A percentile compares a stretch with the other conserved stretches of the same genome.
phyloP scores from a whole-genome alignment of 2,888 invertebrate species.

The Mimas tiliae region DNA sequence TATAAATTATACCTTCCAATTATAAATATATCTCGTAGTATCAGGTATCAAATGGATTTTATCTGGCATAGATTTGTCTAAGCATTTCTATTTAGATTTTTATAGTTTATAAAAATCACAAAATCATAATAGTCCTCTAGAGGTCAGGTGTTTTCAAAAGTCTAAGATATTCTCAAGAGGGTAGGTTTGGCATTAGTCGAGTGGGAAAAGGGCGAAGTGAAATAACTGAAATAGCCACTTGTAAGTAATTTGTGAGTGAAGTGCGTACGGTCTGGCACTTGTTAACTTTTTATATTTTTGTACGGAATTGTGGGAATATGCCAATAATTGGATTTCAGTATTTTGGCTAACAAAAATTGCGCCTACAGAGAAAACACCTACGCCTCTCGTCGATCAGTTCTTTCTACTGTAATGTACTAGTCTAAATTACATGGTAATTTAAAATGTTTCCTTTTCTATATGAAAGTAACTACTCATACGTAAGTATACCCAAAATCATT shows the following conservation, averaged over 20 bases:
- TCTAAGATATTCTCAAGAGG: conserved; percentile 23
- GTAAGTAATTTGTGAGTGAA: conserved; percentile 39
- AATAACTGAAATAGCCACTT: conserved; percentile 40
- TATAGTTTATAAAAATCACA: background rate
- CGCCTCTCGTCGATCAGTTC: background rate
- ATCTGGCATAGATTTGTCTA: background rate
- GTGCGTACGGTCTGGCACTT: conserved; percentile 20
- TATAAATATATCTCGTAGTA: background rate
- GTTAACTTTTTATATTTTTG: conserved; percentile 12
- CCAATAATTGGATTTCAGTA: background rate
- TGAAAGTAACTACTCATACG: too few species aligned
- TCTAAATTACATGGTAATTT: too few species aligned
- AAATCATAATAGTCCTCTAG: background rate
- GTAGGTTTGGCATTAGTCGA: conserved; percentile 27
- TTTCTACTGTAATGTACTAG: too few species aligned
- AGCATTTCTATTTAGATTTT: background rate
- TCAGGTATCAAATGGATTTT: background rate
- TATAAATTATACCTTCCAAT: background rate
- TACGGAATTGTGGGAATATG: conserved; percentile 13
- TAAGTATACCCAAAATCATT: too few species aligned
- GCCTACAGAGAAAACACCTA: too few species aligned
- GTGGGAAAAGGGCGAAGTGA: conserved; percentile 35
- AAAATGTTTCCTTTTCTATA: too few species aligned
- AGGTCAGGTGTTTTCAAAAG: conserved; percentile 26
- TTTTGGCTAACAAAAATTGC: background rate